Conservation (phyloP, 2,888 invertebrate species). For the Morpho deidamia region DNA sequence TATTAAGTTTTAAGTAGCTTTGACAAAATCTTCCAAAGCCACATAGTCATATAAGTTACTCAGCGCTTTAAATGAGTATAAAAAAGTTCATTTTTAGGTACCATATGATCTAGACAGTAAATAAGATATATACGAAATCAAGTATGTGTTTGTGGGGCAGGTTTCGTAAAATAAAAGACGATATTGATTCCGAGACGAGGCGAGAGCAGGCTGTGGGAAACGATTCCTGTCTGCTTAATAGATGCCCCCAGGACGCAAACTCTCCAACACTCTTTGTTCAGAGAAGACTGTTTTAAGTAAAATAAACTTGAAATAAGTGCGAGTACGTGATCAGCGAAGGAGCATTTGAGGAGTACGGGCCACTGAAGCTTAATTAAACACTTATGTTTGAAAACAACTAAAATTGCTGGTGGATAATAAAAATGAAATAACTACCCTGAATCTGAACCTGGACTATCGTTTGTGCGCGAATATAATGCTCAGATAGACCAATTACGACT, state of each 20-base stretch:
- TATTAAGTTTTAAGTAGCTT: too few relatives aligned
- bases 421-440: too few relatives aligned
- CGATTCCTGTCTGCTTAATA: constrained; percentile 69
- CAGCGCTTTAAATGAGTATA: too few relatives aligned
- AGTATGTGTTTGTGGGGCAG: constrained; percentile 56
- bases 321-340: constrained; percentile 23
- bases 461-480: too few relatives aligned
- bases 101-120: too few relatives aligned
- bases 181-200: constrained; percentile 77
- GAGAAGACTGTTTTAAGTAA: constrained; percentile 38
- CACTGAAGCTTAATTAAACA: constrained; percentile 3
- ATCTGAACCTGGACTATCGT: too few relatives aligned
- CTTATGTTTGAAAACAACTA: not conserved
- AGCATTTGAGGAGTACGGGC: constrained; percentile 10
- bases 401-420: too few relatives aligned
- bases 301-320: constrained; percentile 30
- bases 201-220: constrained; percentile 71
- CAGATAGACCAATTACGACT: too few relatives aligned
- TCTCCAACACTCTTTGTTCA: constrained; percentile 48
- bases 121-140: constrained; percentile 5
- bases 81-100: not conserved
- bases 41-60: too few relatives aligned
- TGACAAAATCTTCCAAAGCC: too few relatives aligned
- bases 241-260: constrained; percentile 59
- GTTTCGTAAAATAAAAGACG: constrained; percentile 75